These are phyloP conservation scores for Neotoma lepida DNA, from an alignment of 2,113 vertebrate species.

Conservation along the genomic window DNA sequence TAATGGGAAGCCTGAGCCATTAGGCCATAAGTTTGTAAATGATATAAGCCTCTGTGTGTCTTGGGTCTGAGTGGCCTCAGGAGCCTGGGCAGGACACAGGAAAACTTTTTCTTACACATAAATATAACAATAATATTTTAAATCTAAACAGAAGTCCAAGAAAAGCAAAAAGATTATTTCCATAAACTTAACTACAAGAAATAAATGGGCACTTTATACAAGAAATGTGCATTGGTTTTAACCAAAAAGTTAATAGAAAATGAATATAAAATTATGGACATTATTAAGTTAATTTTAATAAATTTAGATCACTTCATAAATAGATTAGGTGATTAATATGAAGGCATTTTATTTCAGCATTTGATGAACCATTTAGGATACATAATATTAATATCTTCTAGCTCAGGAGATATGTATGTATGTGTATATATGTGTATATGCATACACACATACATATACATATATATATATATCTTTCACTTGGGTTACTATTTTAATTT, in stretches of 20 bases:
- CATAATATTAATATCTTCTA: neutral
- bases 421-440: neutral
- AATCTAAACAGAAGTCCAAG: neutral
- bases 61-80: no score
- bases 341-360: slow-evolving; percentile 36
- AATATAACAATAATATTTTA: neutral
- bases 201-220: neutral
- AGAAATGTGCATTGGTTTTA: neutral
- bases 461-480: neutral
- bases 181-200: neutral
- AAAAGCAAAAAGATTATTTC: neutral
- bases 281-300: neutral
- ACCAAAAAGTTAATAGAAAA: neutral
- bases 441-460: no score
- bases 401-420: neutral
- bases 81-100: no score
- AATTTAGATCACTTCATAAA: neutral
- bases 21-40: no score
- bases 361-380: neutral
- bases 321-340: slow-evolving; percentile 20
- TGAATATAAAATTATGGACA: neutral
- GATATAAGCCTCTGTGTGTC: no score
- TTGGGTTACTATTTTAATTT: slow-evolving; percentile 32
- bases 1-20: no score
- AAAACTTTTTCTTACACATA: no score